These are phyloP conservation scores for Carpatolechia fugitivella DNA, from an alignment of 2,888 invertebrate genomes.

Conservation along the genomic window DNA sequence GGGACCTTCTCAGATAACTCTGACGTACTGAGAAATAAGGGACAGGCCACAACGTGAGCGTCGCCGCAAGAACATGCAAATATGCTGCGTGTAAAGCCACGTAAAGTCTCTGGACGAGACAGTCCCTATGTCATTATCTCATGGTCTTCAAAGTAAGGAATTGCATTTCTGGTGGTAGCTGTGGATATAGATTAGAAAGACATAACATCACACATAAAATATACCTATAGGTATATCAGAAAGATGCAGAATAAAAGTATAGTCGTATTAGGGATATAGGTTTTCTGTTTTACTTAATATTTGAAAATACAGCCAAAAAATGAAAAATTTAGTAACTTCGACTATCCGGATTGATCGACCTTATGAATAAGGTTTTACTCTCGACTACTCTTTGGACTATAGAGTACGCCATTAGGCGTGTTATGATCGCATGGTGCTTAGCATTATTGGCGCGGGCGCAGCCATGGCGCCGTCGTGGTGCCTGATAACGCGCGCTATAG, in stretches of 20 bases:
- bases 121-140: too few species aligned
- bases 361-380: neutral
- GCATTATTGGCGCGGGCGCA: constrained; percentile 11
- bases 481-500: constrained; percentile 7
- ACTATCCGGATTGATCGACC: neutral
- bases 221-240: too few species aligned
- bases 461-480: constrained; percentile 7
- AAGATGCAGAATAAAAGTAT: too few species aligned
- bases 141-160: too few species aligned
- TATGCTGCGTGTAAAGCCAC: neutral
- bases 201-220: too few species aligned
- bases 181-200: too few species aligned
- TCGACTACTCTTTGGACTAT: neutral
- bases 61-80: neutral
- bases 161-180: too few species aligned
- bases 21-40: neutral
- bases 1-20: constrained; percentile 32
- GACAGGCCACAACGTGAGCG: neutral
- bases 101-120: neutral
- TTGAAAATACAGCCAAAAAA: too few species aligned
- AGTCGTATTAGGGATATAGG: too few species aligned
- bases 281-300: too few species aligned
- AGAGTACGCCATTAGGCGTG: constrained; percentile 14
- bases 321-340: too few species aligned
- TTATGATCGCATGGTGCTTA: constrained; percentile 18